Evolutionary conservation across 2,888 invertebrate genomes (phyloP).

Genomic region (Eupeodes latifasciatus): DNA sequence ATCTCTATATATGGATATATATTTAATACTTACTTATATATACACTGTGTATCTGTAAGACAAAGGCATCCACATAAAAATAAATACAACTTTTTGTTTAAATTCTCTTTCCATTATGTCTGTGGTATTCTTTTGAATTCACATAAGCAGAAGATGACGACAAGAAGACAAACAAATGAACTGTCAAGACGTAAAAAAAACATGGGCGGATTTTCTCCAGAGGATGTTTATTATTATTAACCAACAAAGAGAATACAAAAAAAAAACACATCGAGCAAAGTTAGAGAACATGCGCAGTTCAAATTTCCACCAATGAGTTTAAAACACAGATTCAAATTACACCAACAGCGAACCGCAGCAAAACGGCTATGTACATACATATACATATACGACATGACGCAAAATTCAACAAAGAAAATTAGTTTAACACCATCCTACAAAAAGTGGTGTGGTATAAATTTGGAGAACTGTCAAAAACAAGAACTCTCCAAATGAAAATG

Average conservation of each 20-base stretch:
- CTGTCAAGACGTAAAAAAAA: slow-evolving; percentile 55
- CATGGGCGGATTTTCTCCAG: slow-evolving; percentile 54
- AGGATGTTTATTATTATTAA: slow-evolving; percentile 34
- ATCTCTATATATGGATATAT: neutral
- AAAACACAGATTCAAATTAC: slow-evolving; percentile 62
- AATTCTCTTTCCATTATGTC: slow-evolving; percentile 41
- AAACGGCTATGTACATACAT: neutral
- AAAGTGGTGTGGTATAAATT: slow-evolving; percentile 15
- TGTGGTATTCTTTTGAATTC: slow-evolving; percentile 36
- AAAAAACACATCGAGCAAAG: neutral
- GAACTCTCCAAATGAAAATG: slow-evolving; percentile 35
- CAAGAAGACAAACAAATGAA: slow-evolving; percentile 32
- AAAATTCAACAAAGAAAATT: slow-evolving; percentile 39
- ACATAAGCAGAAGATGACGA: slow-evolving; percentile 25
- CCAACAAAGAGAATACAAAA: slow-evolving; percentile 1
- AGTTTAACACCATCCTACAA: slow-evolving; percentile 18
- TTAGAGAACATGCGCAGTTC: slow-evolving; percentile 57
- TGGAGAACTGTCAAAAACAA: slow-evolving; percentile 65
- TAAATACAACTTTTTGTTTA: slow-evolving; percentile 20
- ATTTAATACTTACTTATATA: neutral
- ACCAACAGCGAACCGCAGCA: slow-evolving; percentile 40
- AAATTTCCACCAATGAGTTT: slow-evolving; percentile 51
- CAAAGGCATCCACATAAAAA: slow-evolving; percentile 39
- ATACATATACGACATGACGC: neutral
- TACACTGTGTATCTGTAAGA: slow-evolving; percentile 2